Evolutionary conservation across 2,888 invertebrate species (phyloP).

Genomic region (Poecilobothrus nobilitatus): DNA sequence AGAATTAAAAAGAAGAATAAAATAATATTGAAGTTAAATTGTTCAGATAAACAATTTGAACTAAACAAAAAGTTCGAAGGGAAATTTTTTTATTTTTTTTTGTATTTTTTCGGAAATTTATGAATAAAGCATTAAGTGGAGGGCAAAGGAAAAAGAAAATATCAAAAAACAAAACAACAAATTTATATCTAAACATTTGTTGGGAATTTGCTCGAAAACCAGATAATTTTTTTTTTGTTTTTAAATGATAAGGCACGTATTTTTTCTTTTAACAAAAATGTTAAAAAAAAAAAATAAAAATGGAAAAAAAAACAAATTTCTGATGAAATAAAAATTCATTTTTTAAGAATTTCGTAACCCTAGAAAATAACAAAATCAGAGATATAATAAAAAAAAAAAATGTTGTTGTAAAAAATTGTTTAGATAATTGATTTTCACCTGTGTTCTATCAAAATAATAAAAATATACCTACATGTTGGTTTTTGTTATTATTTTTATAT

Average conservation of each 20-base stretch:
- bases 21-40: too few relatives aligned
- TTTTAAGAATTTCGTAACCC: not conserved
- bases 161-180: too few relatives aligned
- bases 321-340: not conserved
- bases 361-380: not conserved
- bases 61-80: too few relatives aligned
- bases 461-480: not conserved
- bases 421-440: conserved; percentile 4
- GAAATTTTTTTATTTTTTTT: too few relatives aligned
- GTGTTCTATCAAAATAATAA: not conserved
- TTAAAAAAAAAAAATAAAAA: too few relatives aligned
- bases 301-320: not conserved
- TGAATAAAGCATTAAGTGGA: not conserved
- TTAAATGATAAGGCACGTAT: too few relatives aligned
- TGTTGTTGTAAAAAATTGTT: not conserved
- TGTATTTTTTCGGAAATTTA: not conserved
- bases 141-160: too few relatives aligned
- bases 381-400: too few relatives aligned
- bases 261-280: not conserved
- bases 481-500: not conserved
- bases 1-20: too few relatives aligned
- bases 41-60: too few relatives aligned
- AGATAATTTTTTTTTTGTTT: not conserved
- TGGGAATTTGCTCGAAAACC: not conserved
- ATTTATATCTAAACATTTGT: not conserved